Evolutionary conservation across 1,140 invertebrate genomes (phyloP).

Genomic region (Lepeophtheirus salmonis): DNA sequence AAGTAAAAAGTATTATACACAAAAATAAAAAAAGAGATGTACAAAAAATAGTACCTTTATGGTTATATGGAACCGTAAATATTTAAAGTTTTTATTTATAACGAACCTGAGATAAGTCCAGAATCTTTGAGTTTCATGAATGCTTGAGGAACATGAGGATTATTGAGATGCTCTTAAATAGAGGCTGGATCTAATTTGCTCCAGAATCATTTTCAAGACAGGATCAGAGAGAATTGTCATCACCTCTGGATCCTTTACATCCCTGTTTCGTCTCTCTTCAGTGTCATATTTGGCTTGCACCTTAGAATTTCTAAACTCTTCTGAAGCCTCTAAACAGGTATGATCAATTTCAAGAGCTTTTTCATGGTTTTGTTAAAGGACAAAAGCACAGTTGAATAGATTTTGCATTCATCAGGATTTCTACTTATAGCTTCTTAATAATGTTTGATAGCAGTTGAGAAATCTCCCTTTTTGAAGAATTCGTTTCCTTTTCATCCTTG

Average conservation of each 20-base stretch:
- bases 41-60: too few species aligned
- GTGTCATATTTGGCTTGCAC: conserved; percentile 51
- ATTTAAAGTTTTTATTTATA: conserved; percentile 37
- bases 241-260: conserved; percentile 94
- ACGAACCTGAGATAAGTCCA: conserved; percentile 82
- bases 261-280: conserved; percentile 77
- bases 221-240: conserved; percentile 77
- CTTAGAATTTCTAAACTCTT: neutral
- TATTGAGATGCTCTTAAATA: conserved; percentile 68
- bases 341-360: conserved; percentile 87
- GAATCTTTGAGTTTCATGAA: conserved; percentile 90
- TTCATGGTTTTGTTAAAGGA: conserved; percentile 92
- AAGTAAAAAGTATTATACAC: too few species aligned
- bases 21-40: too few species aligned
- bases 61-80: too few species aligned
- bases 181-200: conserved; percentile 86
- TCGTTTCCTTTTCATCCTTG: conserved; percentile 79
- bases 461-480: conserved; percentile 31
- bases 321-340: conserved; percentile 27
- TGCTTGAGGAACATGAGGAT: conserved; percentile 87
- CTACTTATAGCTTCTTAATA: conserved; percentile 88
- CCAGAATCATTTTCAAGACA: conserved; percentile 94
- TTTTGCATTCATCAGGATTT: conserved; percentile 88
- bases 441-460: conserved; percentile 78
- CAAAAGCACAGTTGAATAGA: conserved; percentile 92